Evolutionary conservation across 2,888 invertebrate species (phyloP).

Genomic region (Muscina levida): DNA sequence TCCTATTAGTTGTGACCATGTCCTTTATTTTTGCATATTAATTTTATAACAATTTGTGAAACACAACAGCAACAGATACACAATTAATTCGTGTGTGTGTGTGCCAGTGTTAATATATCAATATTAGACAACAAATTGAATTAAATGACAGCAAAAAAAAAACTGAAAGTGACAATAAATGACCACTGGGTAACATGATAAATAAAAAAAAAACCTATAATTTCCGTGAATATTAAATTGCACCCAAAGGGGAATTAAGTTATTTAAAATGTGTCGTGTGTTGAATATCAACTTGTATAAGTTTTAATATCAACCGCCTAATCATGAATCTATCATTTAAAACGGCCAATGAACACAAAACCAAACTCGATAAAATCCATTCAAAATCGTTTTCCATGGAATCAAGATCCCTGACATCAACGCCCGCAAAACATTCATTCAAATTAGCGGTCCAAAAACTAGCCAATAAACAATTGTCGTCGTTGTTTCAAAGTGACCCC

Average conservation of each 20-base stretch:
- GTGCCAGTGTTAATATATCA: too few species aligned
- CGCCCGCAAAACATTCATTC: conserved; percentile 47
- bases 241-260: conserved; percentile 10
- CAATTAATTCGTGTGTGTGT: neutral
- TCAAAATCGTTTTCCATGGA: conserved; percentile 50
- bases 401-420: conserved; percentile 51
- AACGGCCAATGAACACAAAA: conserved; percentile 32
- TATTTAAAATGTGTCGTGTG: conserved; percentile 7
- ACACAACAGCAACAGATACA: conserved; percentile 5
- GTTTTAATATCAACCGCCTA: neutral
- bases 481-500: conserved; percentile 41
- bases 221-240: neutral
- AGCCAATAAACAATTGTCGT: conserved; percentile 52
- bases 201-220: neutral
- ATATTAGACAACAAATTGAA: neutral
- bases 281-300: too few species aligned
- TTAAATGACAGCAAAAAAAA: neutral
- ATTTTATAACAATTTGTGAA: conserved; percentile 24
- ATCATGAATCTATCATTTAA: conserved; percentile 19
- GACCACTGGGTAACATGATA: neutral
- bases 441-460: conserved; percentile 36
- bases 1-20: too few species aligned
- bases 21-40: neutral
- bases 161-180: neutral
- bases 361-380: conserved; percentile 36